Conservation (phyloP, 1,140 invertebrate genomes). For the Sitobion miscanthi region DNA sequence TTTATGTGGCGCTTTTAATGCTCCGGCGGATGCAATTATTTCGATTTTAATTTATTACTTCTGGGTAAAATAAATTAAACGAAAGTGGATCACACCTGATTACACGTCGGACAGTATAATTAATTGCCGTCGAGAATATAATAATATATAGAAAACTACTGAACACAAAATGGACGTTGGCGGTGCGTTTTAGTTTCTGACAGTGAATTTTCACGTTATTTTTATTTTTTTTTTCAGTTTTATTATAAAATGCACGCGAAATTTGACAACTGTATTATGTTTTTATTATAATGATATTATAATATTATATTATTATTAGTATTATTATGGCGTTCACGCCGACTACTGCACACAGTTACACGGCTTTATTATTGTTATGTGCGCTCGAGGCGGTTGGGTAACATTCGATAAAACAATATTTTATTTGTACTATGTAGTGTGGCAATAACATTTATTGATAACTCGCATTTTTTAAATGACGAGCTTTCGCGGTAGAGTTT, state of each 20-base stretch:
- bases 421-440: neutral
- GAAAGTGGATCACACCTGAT: neutral
- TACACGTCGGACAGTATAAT: constrained; percentile 11
- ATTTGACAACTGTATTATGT: neutral
- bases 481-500: neutral
- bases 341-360: neutral
- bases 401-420: neutral
- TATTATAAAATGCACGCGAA: neutral
- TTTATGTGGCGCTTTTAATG: neutral
- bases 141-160: neutral
- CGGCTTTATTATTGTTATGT: neutral
- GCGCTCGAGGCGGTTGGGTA: neutral
- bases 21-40: neutral
- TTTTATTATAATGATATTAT: no score
- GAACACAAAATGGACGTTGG: neutral
- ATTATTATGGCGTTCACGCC: no score
- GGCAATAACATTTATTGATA: neutral
- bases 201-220: neutral
- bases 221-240: neutral
- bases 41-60: constrained; percentile 2
- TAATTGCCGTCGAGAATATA: neutral
- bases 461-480: neutral
- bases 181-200: neutral
- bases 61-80: neutral
- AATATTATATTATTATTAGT: neutral